Percentiles rank a stretch among this genome's conserved stretches.
Evolutionary conservation across 2,113 vertebrate species (phyloP).

Genomic region (Actinemys pallida): DNA sequence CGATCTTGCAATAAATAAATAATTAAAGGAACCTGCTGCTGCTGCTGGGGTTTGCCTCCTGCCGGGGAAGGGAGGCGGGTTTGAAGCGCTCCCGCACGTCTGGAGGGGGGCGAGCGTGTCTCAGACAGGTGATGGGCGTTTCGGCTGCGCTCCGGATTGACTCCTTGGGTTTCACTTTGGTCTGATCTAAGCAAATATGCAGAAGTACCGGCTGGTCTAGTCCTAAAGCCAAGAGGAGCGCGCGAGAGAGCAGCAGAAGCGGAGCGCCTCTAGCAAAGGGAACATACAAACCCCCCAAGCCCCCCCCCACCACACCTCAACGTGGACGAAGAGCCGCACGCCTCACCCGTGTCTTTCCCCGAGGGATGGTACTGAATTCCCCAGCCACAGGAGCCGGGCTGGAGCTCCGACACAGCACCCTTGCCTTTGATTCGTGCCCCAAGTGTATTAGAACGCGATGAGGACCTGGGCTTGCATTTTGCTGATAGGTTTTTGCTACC

Average conservation of each 20-base stretch:
- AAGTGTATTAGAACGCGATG: slow-evolving; percentile 91
- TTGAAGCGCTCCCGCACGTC: slow-evolving; percentile 32
- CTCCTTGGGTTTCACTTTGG: slow-evolving; percentile 83
- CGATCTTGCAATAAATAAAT: background rate
- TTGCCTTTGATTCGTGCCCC: slow-evolving; percentile 81
- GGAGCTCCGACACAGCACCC: slow-evolving; percentile 87
- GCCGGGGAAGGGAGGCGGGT: slow-evolving; percentile 12
- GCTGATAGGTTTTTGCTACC: slow-evolving; percentile 92
- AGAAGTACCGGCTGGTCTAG: slow-evolving; percentile 79
- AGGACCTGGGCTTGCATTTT: slow-evolving; percentile 89
- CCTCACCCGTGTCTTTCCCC: slow-evolving; percentile 78
- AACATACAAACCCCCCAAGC: slow-evolving; percentile 66
- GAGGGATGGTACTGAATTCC: slow-evolving; percentile 94
- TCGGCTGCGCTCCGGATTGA: slow-evolving; percentile 73
- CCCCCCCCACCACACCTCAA: slow-evolving; percentile 67
- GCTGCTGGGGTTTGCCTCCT: background rate
- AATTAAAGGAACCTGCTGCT: background rate
- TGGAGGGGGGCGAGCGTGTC: slow-evolving; percentile 62
- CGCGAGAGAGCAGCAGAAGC: slow-evolving; percentile 47
- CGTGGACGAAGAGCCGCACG: slow-evolving; percentile 73
- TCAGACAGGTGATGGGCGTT: slow-evolving; percentile 83
- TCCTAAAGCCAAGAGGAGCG: slow-evolving; percentile 73
- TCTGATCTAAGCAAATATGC: slow-evolving; percentile 84
- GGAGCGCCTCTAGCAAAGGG: slow-evolving; percentile 52
- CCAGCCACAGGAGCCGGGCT: slow-evolving; percentile 89